These are phyloP conservation scores for Hystrix brachyura DNA, from an alignment of 2,113 vertebrate genomes.

Conservation along the genomic window DNA sequence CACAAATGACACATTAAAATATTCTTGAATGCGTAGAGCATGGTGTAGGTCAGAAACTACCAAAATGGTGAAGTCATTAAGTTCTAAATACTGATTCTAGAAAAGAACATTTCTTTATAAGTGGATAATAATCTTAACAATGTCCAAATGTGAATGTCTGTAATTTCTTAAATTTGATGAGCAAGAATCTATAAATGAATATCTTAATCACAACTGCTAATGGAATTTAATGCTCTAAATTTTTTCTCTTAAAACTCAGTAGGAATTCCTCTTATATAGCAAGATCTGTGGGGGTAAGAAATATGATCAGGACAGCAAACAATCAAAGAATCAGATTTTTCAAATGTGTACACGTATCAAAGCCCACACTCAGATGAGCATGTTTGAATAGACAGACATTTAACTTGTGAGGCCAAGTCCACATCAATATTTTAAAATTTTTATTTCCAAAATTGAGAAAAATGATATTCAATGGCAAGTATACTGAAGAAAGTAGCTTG, in stretches of 20 bases:
- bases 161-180: slow-evolving; percentile 6
- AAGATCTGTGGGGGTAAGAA: background rate
- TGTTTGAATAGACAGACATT: background rate
- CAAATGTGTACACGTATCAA: background rate
- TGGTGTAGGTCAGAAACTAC: background rate
- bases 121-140: background rate
- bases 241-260: background rate
- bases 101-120: background rate
- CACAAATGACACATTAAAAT: background rate
- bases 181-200: background rate
- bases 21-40: background rate
- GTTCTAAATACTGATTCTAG: background rate
- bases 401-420: background rate
- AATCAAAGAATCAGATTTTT: background rate
- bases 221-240: background rate
- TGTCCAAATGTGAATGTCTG: background rate
- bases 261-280: background rate
- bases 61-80: background rate
- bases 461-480: background rate
- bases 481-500: background rate
- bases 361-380: background rate
- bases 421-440: background rate
- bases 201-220: slow-evolving; percentile 11
- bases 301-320: background rate
- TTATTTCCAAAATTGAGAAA: slow-evolving; percentile 12